Evolutionary conservation across 1,140 invertebrate species (phyloP).

Genomic region (Gonioctena quinquepunctata): DNA sequence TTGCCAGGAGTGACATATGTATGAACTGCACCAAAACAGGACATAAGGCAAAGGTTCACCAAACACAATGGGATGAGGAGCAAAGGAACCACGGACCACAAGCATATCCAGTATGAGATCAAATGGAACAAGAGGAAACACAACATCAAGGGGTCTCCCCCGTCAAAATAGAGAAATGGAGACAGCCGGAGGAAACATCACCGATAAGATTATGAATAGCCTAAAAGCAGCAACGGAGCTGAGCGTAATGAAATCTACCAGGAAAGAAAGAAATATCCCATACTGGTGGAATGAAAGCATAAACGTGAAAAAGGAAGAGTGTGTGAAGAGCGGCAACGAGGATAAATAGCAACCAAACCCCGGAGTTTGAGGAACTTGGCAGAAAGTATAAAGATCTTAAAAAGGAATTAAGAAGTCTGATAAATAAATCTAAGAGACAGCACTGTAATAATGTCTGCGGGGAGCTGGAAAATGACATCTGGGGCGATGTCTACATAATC

Average conservation of each 20-base stretch:
- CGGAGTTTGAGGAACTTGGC: neutral
- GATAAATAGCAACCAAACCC: neutral
- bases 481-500: neutral
- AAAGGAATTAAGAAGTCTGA: neutral
- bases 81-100: too few species aligned
- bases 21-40: too few species aligned
- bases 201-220: neutral
- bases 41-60: too few species aligned
- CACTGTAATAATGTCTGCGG: too few species aligned
- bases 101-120: too few species aligned
- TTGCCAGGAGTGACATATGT: neutral
- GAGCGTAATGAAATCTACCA: neutral
- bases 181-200: neutral
- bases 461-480: neutral
- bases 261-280: neutral
- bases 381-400: neutral
- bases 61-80: too few species aligned
- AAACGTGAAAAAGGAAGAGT: neutral
- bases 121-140: too few species aligned
- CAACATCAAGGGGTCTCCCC: too few species aligned
- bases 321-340: neutral
- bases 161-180: neutral
- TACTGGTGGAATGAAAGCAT: neutral
- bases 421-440: neutral
- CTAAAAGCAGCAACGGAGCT: neutral